These are phyloP conservation scores for Erythrocebus patas DNA, from an alignment of 2,113 vertebrate genomes.

Conservation along the genomic window DNA sequence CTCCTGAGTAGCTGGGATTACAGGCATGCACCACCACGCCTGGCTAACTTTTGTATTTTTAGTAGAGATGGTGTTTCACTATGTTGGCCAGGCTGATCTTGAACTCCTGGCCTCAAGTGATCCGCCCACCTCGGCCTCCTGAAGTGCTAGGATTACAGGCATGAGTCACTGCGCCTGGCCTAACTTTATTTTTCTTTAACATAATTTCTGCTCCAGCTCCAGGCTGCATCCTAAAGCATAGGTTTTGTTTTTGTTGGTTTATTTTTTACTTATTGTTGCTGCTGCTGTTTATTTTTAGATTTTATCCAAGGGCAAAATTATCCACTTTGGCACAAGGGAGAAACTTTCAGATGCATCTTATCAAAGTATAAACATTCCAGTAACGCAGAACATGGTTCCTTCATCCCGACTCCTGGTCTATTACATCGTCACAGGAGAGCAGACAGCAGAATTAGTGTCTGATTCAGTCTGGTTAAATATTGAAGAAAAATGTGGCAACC, in stretches of 20 bases:
- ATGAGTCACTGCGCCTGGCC: too few relatives aligned
- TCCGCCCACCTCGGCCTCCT: too few relatives aligned
- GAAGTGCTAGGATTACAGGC: too few relatives aligned
- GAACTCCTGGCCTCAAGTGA: too few relatives aligned
- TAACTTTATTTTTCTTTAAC: background rate
- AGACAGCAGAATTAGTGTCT: constrained; percentile 90
- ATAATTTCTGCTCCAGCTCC: background rate
- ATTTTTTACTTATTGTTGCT: background rate
- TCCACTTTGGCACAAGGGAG: constrained; percentile 80
- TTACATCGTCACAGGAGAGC: constrained; percentile 89
- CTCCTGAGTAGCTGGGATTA: too few relatives aligned
- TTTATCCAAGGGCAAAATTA: constrained; percentile 88
- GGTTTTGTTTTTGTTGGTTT: background rate
- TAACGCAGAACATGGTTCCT: constrained; percentile 91
- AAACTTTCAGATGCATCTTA: constrained; percentile 65
- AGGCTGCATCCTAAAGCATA: background rate
- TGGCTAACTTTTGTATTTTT: too few relatives aligned
- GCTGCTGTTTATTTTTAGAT: constrained; percentile 78
- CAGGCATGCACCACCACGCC: too few relatives aligned
- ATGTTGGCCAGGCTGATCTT: too few relatives aligned
- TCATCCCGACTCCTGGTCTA: constrained; percentile 93
- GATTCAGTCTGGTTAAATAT: constrained; percentile 93
- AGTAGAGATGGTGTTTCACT: too few relatives aligned
- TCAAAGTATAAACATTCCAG: constrained; percentile 85
- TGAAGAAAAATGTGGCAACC: constrained; percentile 88